Percentiles rank a stretch among this genome's conserved stretches.
phyloP scores from a whole-genome alignment of 1,140 invertebrate genomes.

The Aphelenchoides fujianensis region DNA sequence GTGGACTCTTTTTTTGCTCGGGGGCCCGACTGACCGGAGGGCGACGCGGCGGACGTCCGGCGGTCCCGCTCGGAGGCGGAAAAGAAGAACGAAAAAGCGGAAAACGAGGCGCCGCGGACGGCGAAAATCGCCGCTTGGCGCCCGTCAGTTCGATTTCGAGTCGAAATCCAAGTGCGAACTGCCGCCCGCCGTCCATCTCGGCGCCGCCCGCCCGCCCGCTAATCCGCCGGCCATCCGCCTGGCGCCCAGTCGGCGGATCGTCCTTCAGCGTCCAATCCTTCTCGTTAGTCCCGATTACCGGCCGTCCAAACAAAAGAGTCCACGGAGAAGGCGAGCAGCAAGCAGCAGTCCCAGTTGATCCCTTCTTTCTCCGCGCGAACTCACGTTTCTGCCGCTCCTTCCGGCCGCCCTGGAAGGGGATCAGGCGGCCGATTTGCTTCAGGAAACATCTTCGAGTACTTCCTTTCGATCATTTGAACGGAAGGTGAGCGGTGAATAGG shows the following conservation, averaged over 20 bases:
- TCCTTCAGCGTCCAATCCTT: neutral
- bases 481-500: neutral
- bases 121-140: neutral
- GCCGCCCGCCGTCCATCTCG: neutral
- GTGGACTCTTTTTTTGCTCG: neutral
- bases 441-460: slow-evolving; percentile 3
- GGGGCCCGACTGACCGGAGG: neutral
- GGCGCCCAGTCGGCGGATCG: neutral
- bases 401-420: neutral
- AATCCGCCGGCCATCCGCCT: neutral
- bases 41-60: too few relatives aligned
- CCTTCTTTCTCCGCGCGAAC: neutral
- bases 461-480: neutral
- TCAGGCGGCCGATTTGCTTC: neutral
- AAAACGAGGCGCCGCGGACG: neutral
- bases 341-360: too few relatives aligned
- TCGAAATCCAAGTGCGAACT: neutral
- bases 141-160: neutral
- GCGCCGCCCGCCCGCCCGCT: neutral
- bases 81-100: neutral
- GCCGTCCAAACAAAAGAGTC: neutral
- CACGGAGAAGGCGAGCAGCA: neutral
- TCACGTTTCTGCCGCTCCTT: slow-evolving; percentile 3
- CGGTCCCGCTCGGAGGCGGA: too few relatives aligned
- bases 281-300: neutral